Evolutionary conservation across 1,140 invertebrate species (phyloP), one percentile per base, ranked within the genome.

Genomic region (Bathynomus jamesi): DNA sequence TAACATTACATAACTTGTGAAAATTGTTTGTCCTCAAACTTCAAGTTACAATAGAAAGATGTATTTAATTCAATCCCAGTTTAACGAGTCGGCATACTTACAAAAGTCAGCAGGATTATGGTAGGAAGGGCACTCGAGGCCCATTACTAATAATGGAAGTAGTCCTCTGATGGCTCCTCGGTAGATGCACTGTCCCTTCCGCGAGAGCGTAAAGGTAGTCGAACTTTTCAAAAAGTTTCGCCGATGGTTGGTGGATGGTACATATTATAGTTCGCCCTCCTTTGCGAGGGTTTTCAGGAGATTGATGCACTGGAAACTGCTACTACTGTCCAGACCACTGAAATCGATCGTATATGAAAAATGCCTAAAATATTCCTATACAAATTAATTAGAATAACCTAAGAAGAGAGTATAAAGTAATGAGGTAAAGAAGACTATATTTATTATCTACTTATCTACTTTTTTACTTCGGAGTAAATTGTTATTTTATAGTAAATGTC

Each of bases 171-270:
- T 89, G 13, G 87, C 86, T 2, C 95, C 95, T 79, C 92, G 87
- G 81, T 96, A 98, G 76, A 96, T 90, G 80, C 93, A 96, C 80
- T 94, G 91, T 17, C 95, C 95, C 95, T 77, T 95, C 91, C 3
- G 91, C 89, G 75, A 98, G 82, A 77, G 95, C 88, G 80, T 95
- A 96, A 30, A 97, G 82, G 83, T 84, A 88, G 82, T 98, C 95
- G 81, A 99, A 98, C 87, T 93, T 95, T 82, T 96, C 93, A 81
- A 98, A 98, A 13, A 98, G 83, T 77, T 94, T 88, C 3, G 95
- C 94, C 74, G 93, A 95, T 3, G 96, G 95, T 80, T 99, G 96
- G 83, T 99, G 96, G 75, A 98, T 97, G 5, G 95, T 97, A 81
- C 95, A 96, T 67, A 98, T 91, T 66, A 99, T 93, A 2, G 94